Evolutionary conservation across 1,140 invertebrate species (phyloP), one percentile per base, ranked within the genome.

Genomic region (Drosophila fuyamai): DNA sequence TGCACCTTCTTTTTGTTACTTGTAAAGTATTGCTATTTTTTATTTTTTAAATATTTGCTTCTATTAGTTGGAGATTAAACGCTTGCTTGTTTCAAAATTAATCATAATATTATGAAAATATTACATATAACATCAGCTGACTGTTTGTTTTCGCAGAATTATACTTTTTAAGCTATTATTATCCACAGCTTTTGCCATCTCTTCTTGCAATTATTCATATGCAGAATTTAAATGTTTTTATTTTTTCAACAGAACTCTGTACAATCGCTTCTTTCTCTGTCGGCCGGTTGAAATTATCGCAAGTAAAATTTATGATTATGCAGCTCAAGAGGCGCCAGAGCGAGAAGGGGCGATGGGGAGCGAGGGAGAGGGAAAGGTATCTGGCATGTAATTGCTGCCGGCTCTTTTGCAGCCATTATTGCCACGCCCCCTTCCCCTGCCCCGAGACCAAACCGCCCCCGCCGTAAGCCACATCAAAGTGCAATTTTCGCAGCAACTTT

Each of bases 401-500:
- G 50, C 50, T 53, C 14, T 55, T 32, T 55, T n/a, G 14, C 40
- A 53, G 35, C 59, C 58, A 53, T 61, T 61, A 53, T 54, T 36
- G 48, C 50, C 51, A 54, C 51, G 51, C 40, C 32, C 1, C 23
- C 23, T 23, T 18, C 18, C 18, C 23, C 23, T 23, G 1, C 18
- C 13, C 12, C 40, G 6, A n/a, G 6, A 4, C 12, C 6, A 4
- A 1, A 6, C 29, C n/a, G 8, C 7, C 43, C 14, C 14, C 44
- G 12, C 10, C 13, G n/a, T 12, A 13, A 65, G 60, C 60, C 60
- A 47, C 67, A 48, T 40, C 65, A 71, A 70, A 71, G 67, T 71
- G 67, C 67, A 71, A 70, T 57, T 70, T 70, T 70, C 35, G 67
- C 67, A 57, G 67, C 46, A 23, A 35, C 67, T 71, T 67, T 70